These are phyloP conservation scores for Sinocyclocheilus grahami DNA, from an alignment of 2,113 vertebrate genomes.

Conservation along the genomic window DNA sequence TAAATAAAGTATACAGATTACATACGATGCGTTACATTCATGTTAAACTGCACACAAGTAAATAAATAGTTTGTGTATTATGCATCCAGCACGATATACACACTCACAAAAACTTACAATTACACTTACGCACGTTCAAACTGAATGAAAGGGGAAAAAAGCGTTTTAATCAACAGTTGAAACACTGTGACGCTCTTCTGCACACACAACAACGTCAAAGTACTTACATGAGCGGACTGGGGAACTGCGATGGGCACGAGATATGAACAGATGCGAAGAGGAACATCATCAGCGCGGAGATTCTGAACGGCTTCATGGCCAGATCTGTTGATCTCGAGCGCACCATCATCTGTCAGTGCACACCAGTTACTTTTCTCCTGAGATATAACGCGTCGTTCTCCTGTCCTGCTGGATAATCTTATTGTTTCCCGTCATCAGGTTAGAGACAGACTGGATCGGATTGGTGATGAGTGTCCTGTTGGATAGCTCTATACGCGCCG, in stretches of 20 bases:
- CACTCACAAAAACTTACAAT: background rate
- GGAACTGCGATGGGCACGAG: conserved; percentile 85
- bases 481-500: background rate
- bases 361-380: conserved; percentile 37
- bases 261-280: conserved; percentile 78
- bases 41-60: background rate
- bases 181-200: background rate
- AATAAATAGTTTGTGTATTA: background rate
- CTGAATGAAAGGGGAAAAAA: background rate
- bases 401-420: conserved; percentile 76
- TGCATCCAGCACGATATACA: background rate
- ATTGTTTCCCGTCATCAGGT: conserved; percentile 82
- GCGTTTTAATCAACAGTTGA: conserved; percentile 31
- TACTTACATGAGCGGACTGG: conserved; percentile 89
- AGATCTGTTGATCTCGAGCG: conserved; percentile 40
- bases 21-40: background rate
- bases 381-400: conserved; percentile 42
- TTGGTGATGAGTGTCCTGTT: conserved; percentile 50
- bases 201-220: background rate
- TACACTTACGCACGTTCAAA: background rate
- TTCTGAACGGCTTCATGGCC: conserved; percentile 89
- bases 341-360: conserved; percentile 24
- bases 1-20: background rate
- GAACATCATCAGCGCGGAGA: conserved; percentile 80
- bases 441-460: conserved; percentile 68